These are phyloP conservation scores for Melopsittacus undulatus DNA, from an alignment of 2,797 vertebrate species.

Conservation along the genomic window DNA sequence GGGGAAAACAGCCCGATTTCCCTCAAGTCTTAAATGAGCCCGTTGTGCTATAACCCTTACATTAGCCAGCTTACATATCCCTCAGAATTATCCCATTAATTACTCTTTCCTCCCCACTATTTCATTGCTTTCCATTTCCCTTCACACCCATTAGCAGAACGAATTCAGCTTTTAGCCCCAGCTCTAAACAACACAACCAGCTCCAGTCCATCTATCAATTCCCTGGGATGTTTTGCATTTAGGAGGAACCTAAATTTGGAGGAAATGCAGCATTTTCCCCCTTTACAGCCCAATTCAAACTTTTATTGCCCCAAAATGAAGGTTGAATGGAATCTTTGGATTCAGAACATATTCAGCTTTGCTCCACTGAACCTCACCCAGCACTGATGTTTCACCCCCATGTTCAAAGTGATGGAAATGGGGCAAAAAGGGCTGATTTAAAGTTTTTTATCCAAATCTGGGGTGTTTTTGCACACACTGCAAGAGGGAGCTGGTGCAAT, in stretches of 20 bases:
- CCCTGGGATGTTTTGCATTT: background rate
- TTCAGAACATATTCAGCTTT: rapidly evolving
- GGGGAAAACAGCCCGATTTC: rapidly evolving
- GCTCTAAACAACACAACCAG: background rate
- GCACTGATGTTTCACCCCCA: rapidly evolving
- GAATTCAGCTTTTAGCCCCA: background rate
- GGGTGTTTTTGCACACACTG: rapidly evolving
- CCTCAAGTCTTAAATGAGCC: background rate
- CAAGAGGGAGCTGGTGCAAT: rapidly evolving
- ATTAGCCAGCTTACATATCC: background rate
- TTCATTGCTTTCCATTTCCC: background rate
- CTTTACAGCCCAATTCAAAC: too few relatives aligned
- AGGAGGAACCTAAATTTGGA: background rate
- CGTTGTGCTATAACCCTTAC: rapidly evolving
- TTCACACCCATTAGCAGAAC: background rate
- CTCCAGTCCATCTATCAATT: background rate
- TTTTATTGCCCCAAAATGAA: rapidly evolving
- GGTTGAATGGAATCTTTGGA: rapidly evolving
- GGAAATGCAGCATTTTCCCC: too few relatives aligned
- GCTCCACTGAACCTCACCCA: background rate
- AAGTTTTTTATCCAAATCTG: rapidly evolving
- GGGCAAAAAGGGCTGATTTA: rapidly evolving
- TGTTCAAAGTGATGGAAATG: background rate
- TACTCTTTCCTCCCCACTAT: background rate
- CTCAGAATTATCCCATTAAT: background rate